Evolutionary conservation across 2,797 vertebrate genomes (phyloP), one percentile per base, ranked within the genome.

Genomic region (Stomatorhinus walkeri): DNA sequence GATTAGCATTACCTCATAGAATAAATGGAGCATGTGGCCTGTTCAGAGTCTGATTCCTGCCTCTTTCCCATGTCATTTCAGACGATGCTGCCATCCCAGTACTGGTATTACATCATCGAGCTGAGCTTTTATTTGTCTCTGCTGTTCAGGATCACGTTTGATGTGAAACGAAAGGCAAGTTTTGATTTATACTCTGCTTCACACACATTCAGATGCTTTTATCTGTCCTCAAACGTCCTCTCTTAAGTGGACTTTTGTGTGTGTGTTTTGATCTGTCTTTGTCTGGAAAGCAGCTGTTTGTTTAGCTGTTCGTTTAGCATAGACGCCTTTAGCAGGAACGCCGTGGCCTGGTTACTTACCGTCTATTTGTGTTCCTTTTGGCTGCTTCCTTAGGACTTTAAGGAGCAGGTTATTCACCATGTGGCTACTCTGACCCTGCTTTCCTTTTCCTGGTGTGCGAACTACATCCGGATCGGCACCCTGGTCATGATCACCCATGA

Each of bases 41-140:
- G 24, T 56, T 56, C 32, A n/a, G 10, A 36, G 48, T 52, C 12
- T 49, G 22, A 49, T 24, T 52, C 8, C 46, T 43, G 24, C 76
- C 24, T 87, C 28, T 68, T 54, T 90, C 64, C 91, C 89, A 56
- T 56, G 89, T 64, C 1, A 89, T 89, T 90, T 1, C 93, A 99
- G 98, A 94, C 96, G 9, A 83, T 99, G 95, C 94, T 99, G 91
- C 93, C 95, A 0, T 99, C 98, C 8, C 98, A 99, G 87, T 99
- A 99, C 91, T 99, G 98, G 98, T 98, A 99, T 93, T 99, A 99
- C 91, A 94, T 97, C 90, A 59, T 95, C 89, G 97, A 99, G 93
- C 96, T 99, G 91, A 95, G 97, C 61, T 99, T 99, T 92, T 99
- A 99, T 87, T 96, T 95, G 92, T 98, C 98, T 10, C 96, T 99